These are phyloP conservation scores for Octodonta nipae DNA, from an alignment of 2,888 invertebrate genomes.

Conservation along the genomic window DNA sequence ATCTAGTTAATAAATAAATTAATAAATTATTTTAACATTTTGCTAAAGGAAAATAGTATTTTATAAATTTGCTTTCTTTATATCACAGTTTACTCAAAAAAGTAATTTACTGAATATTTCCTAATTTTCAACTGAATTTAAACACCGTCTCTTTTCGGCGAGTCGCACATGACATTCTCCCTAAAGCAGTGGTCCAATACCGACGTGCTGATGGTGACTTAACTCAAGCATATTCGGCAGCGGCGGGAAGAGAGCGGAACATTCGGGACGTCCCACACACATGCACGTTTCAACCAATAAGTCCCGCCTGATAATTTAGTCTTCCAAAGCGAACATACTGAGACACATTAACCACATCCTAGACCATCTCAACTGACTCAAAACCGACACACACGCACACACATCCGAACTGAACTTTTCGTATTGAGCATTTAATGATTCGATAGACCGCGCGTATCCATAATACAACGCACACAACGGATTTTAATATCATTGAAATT, in stretches of 20 bases:
- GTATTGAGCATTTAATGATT: conserved; percentile 23
- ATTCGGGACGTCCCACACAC: conserved; percentile 5
- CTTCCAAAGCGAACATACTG: background rate
- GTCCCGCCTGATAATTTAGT: conserved; percentile 2
- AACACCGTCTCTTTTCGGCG: too few species aligned
- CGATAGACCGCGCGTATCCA: conserved; percentile 17
- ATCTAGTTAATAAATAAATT: too few species aligned
- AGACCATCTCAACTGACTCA: background rate
- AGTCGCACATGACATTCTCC: too few species aligned
- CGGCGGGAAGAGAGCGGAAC: conserved; percentile 2
- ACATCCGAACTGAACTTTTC: conserved; percentile 5
- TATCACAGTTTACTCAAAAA: too few species aligned
- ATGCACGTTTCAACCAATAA: background rate
- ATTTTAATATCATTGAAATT: conserved; percentile 4
- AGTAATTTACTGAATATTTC: too few species aligned
- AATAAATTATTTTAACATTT: too few species aligned
- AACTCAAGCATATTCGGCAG: conserved; percentile 1
- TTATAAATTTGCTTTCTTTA: too few species aligned
- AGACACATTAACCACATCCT: background rate
- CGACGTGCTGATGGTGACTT: conserved; percentile 2
- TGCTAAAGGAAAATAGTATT: too few species aligned
- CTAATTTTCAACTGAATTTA: too few species aligned
- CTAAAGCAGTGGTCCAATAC: too few species aligned
- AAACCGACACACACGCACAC: conserved; percentile 3
- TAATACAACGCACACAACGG: conserved; percentile 11